These are phyloP conservation scores for Ecliptopera silaceata DNA, from an alignment of 2,888 invertebrate genomes.

Conservation along the genomic window DNA sequence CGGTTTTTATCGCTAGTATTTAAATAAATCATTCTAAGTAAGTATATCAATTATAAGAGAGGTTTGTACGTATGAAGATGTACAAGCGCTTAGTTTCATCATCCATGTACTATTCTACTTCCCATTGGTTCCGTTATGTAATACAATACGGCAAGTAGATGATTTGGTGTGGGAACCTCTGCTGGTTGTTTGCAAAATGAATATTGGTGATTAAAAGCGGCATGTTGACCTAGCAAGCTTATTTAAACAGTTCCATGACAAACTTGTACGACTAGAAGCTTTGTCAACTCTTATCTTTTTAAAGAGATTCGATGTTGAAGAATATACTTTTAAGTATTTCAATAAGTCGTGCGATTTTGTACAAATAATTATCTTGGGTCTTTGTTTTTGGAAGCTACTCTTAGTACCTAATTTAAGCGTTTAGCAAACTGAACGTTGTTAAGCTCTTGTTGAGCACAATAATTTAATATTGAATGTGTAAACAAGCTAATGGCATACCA, in stretches of 20 bases:
- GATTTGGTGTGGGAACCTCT: not conserved
- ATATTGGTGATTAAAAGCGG: slow-evolving; percentile 13
- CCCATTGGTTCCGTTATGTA: not conserved
- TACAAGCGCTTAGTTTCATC: too few relatives aligned
- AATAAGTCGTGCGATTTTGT: not conserved
- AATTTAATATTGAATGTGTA: slow-evolving; percentile 73
- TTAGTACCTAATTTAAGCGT: slow-evolving; percentile 47
- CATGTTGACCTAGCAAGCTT: slow-evolving; percentile 13
- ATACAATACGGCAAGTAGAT: not conserved
- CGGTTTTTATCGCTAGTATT: not conserved
- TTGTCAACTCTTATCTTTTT: not conserved
- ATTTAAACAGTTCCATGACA: slow-evolving; percentile 7
- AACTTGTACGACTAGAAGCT: slow-evolving; percentile 8
- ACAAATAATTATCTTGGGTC: not conserved
- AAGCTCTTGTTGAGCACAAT: slow-evolving; percentile 64
- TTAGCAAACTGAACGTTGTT: slow-evolving; percentile 53
- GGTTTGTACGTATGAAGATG: too few relatives aligned
- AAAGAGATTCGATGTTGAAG: not conserved
- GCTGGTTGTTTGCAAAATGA: slow-evolving; percentile 9
- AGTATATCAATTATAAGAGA: too few relatives aligned
- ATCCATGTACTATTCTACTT: too few relatives aligned
- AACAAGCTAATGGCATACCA: slow-evolving; percentile 76
- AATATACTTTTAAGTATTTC: not conserved
- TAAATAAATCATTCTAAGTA: too few relatives aligned
- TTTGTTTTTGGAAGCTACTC: slow-evolving; percentile 44